A percentile compares a stretch with the other conserved stretches of the same genome.
phyloP scores from a whole-genome alignment of 2,888 invertebrate species.

The Branchellion lobata region DNA sequence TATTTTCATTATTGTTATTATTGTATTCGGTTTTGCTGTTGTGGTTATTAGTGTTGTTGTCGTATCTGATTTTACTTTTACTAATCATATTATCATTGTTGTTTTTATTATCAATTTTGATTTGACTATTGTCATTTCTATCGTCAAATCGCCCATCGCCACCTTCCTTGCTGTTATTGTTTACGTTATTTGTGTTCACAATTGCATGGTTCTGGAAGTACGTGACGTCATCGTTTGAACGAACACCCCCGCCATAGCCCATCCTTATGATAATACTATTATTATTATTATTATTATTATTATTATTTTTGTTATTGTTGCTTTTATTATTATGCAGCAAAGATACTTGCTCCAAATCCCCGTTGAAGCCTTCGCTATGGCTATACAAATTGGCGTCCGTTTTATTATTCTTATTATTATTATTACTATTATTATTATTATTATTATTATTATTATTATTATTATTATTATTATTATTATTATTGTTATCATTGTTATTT shows the following conservation, averaged over 20 bases:
- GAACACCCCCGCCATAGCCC: neutral
- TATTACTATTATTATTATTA: neutral
- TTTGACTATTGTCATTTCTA: neutral
- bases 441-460: neutral
- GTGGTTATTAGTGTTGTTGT: neutral
- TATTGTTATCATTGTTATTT: neutral
- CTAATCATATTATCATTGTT: neutral
- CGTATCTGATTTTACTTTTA: neutral
- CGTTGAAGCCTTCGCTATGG: neutral
- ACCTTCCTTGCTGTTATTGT: too few relatives aligned
- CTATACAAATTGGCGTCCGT: neutral
- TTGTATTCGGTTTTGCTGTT: neutral
- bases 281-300: neutral
- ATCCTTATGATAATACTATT: too few relatives aligned
- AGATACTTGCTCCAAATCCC: neutral
- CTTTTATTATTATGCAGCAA: neutral
- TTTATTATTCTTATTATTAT: neutral
- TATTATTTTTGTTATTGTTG: neutral
- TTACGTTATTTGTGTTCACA: too few relatives aligned
- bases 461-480: neutral
- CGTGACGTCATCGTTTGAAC: too few relatives aligned
- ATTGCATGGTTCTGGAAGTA: too few relatives aligned
- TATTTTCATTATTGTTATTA: conserved; percentile 1
- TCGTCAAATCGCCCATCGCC: too few relatives aligned
- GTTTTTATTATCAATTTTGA: neutral